Percentiles rank a stretch among this genome's conserved stretches.
phyloP scores from a whole-genome alignment of 2,888 invertebrate species.

The Chaetogeoica ovagalla region DNA sequence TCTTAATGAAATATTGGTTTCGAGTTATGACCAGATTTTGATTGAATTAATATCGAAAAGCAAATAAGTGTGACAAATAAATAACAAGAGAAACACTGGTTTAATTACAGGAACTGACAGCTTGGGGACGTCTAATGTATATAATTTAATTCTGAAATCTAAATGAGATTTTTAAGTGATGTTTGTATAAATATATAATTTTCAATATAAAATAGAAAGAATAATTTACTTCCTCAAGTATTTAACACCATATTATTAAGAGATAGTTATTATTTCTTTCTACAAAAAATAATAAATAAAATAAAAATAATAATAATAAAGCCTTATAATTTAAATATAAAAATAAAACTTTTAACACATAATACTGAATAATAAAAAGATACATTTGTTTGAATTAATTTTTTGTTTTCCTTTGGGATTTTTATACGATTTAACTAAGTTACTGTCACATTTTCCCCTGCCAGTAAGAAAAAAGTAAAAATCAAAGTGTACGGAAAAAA shows the following conservation, averaged over 20 bases:
- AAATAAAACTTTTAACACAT: constrained; percentile 58
- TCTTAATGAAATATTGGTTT: constrained; percentile 21
- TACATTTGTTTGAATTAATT: constrained; percentile 28
- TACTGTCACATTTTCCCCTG: constrained; percentile 43
- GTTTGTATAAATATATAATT: constrained; percentile 35
- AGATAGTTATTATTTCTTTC: background rate
- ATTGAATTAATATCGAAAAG: constrained; percentile 29
- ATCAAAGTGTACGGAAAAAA: constrained; percentile 52
- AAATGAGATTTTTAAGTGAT: constrained; percentile 46
- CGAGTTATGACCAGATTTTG: background rate
- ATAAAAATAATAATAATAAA: constrained; percentile 39
- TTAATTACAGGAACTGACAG: constrained; percentile 39
- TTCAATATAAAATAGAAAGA: constrained; percentile 34
- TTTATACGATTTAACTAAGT: constrained; percentile 21
- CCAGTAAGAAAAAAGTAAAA: constrained; percentile 46
- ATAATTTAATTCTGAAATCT: constrained; percentile 20
- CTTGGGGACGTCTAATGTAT: background rate
- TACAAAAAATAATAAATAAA: constrained; percentile 13
- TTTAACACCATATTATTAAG: constrained; percentile 20
- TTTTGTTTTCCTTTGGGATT: constrained; percentile 31
- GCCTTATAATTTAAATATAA: constrained; percentile 53
- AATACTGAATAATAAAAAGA: constrained; percentile 58
- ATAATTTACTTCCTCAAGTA: constrained; percentile 9
- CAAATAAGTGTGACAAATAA: constrained; percentile 31
- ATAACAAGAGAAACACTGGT: constrained; percentile 26